Evolutionary conservation across 2,888 invertebrate genomes (phyloP).

Genomic region (Podabrus alpinus): DNA sequence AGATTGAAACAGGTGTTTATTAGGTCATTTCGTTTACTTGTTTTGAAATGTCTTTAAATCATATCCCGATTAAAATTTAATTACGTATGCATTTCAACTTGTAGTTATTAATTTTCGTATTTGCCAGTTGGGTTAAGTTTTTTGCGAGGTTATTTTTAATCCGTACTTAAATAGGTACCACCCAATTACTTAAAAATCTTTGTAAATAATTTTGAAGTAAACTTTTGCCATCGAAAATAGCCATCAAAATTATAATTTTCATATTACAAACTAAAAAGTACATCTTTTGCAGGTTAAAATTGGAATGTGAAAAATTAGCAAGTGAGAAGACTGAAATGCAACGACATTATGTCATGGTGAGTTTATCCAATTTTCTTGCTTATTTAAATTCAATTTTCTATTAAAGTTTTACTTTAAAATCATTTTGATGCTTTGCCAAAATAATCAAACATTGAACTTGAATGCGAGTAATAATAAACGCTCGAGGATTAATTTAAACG

Average conservation of each 20-base stretch:
- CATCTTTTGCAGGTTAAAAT: conserved; percentile 70
- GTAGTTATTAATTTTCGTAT: background rate
- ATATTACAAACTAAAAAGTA: conserved; percentile 3
- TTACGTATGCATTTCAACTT: background rate
- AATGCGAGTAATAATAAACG: background rate
- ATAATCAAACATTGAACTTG: conserved; percentile 1
- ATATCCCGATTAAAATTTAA: background rate
- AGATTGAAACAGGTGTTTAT: background rate
- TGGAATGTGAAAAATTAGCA: conserved; percentile 84
- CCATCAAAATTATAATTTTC: background rate
- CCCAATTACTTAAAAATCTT: background rate
- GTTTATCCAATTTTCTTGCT: conserved; percentile 45
- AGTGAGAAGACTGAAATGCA: conserved; percentile 89
- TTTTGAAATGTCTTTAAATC: too few relatives aligned
- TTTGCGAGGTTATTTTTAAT: background rate
- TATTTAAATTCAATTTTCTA: background rate
- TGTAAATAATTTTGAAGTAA: background rate
- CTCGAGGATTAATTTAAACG: background rate
- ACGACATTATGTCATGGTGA: conserved; percentile 86
- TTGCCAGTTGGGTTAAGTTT: background rate
- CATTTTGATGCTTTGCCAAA: conserved; percentile 1
- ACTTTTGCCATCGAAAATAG: background rate
- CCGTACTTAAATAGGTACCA: background rate
- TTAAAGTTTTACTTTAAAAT: background rate
- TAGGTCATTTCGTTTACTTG: too few relatives aligned